Conservation (phyloP, 2,113 vertebrate genomes). For the Cheilinus undulatus region DNA sequence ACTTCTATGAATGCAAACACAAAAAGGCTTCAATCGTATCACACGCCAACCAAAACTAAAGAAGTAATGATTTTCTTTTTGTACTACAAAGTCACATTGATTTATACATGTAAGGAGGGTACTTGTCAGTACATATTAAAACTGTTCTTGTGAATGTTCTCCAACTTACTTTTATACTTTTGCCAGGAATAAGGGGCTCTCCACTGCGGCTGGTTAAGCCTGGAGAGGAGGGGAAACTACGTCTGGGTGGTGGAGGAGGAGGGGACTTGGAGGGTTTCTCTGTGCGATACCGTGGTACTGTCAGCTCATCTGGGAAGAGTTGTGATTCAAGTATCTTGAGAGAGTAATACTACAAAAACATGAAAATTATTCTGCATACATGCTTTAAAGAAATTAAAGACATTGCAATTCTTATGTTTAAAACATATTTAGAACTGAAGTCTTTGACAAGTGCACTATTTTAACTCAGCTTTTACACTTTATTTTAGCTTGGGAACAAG, state of each 20-base stretch:
- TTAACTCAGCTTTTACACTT: too few relatives aligned
- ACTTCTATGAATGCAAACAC: conserved; percentile 83
- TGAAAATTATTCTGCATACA: too few relatives aligned
- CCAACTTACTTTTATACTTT: conserved; percentile 84
- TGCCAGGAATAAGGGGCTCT: conserved; percentile 92
- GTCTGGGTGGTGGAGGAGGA: conserved; percentile 92
- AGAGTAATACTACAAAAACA: too few relatives aligned
- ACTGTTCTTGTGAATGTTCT: not conserved
- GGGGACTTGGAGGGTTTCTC: conserved; percentile 98
- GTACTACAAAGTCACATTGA: not conserved
- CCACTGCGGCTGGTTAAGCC: conserved; percentile 93
- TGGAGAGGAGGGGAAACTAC: conserved; percentile 95
- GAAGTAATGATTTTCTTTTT: not conserved
- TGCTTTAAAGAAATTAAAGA: not conserved
- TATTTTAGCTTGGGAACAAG: too few relatives aligned
- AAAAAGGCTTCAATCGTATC: not conserved
- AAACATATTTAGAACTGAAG: not conserved
- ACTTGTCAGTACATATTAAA: not conserved
- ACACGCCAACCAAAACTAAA: not conserved
- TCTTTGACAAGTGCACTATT: too few relatives aligned
- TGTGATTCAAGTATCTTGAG: not conserved
- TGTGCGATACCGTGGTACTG: conserved; percentile 92
- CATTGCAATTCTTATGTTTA: not conserved
- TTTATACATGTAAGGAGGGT: not conserved
- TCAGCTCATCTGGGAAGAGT: conserved; percentile 88